Conservation (phyloP, 2,888 invertebrate species). For the Protodeltote pygarga region DNA sequence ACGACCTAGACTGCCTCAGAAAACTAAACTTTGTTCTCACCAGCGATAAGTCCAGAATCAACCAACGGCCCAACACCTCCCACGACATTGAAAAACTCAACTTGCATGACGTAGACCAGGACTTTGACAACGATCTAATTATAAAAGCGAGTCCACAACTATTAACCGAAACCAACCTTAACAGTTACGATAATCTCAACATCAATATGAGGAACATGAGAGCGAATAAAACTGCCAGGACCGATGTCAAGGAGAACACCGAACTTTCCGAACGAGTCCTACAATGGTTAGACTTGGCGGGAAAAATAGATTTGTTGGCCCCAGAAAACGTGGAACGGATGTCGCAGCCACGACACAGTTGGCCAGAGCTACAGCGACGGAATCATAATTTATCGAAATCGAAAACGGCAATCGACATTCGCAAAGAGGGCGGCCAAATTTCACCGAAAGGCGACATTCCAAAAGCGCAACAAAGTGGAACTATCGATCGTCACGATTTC, state of each 20-base stretch:
- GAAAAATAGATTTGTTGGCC: conserved; percentile 82
- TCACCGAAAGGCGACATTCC: conserved; percentile 66
- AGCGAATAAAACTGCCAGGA: conserved; percentile 72
- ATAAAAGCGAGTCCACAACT: conserved; percentile 67
- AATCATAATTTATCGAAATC: conserved; percentile 68
- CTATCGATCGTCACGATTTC: conserved; percentile 80
- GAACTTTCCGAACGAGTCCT: conserved; percentile 90
- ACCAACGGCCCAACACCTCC: conserved; percentile 55
- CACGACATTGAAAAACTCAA: conserved; percentile 69
- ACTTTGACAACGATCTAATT: conserved; percentile 68
- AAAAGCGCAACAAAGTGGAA: conserved; percentile 68
- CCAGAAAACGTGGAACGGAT: conserved; percentile 71
- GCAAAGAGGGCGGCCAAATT: conserved; percentile 63
- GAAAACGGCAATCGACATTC: conserved; percentile 72
- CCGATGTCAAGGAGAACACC: conserved; percentile 69
- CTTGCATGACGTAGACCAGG: conserved; percentile 66
- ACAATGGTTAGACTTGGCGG: conserved; percentile 93
- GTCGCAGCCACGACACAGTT: conserved; percentile 77
- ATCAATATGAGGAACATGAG: conserved; percentile 71
- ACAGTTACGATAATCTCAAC: conserved; percentile 54
- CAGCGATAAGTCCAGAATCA: conserved; percentile 63
- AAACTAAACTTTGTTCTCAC: conserved; percentile 72
- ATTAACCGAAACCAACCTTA: conserved; percentile 60
- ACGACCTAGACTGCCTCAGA: conserved; percentile 61
- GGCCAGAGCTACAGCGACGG: conserved; percentile 76